Evolutionary conservation across 2,888 invertebrate species (phyloP), one percentile per base, ranked within the genome.

Genomic region (Meandrusa payeni): DNA sequence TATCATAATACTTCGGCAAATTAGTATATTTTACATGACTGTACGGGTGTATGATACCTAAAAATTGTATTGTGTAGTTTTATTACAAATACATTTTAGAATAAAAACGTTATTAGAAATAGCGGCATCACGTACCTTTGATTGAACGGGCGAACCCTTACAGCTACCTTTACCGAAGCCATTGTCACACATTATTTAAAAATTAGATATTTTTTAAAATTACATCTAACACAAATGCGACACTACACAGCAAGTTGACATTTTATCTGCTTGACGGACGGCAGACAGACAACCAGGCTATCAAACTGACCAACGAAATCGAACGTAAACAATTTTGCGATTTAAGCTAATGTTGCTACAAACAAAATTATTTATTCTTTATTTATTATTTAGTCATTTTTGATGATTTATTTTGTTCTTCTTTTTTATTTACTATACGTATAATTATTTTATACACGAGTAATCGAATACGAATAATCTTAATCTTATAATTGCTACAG

Each of bases 141-240:
- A 88, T 95, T 95, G 86, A 95, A 95, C 81, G 95, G 95, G 76
- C 95, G 93, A 83, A 95, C 95, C 89, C 95, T 91, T 62, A 95
- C 95, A 69, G 95, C 96, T 74, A 96, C 96, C 91, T 95, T 95
- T 68, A 97, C 94, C 64, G 96, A 96, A 72, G 96, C 96, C 96
- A 96, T 95, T 82, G 69, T 89, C 75, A 79, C 81, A 76, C 88
- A 87, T 88, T 86, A 87, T 88, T 78, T 76, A 67, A 66, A 59
- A 60, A 64, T 61, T 54, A 54, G 59, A 63, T 64, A 62, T 61
- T 62, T 60, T 52, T 61, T 64, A 65, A 72, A 73, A 73, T 69
- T 72, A 74, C 72, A 76, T 78, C 57, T 67, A 76, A 57, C 69
- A 69, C 64, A 73, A 73, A 75, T 65, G 69, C 70, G 65, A 78